A percentile compares a stretch with the other conserved stretches of the same genome.
Evolutionary conservation across 2,888 invertebrate genomes (phyloP).

Genomic region (Heterodera filipjevi): DNA sequence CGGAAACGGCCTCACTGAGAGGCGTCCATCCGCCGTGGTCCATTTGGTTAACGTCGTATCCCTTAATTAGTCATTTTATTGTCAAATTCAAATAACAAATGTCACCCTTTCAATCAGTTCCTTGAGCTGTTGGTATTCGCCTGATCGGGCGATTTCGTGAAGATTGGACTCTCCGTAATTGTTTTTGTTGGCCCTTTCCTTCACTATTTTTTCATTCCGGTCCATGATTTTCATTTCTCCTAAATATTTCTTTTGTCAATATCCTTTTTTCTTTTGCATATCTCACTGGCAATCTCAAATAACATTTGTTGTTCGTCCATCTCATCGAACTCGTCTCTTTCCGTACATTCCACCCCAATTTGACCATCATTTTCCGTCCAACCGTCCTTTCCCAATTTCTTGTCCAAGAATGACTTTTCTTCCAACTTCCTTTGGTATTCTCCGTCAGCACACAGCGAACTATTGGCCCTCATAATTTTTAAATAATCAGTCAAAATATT

Average conservation of each 20-base stretch:
- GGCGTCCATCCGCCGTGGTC: conserved; percentile 55
- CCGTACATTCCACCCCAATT: not conserved
- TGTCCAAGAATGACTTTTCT: conserved; percentile 13
- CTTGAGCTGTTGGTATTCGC: conserved; percentile 37
- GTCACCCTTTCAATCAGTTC: conserved; percentile 41
- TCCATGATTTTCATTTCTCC: conserved; percentile 33
- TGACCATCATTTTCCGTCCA: conserved; percentile 14
- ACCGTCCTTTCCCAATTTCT: not conserved
- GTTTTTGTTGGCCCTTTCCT: conserved; percentile 38
- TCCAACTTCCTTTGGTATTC: conserved; percentile 24
- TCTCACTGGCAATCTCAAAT: conserved; percentile 32
- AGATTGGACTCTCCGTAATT: conserved; percentile 49
- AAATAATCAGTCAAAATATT: conserved; percentile 27
- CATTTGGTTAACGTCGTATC: conserved; percentile 47
- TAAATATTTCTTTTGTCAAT: conserved; percentile 12
- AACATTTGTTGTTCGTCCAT: conserved; percentile 36
- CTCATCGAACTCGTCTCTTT: conserved; percentile 33
- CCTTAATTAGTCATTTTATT: conserved; percentile 34
- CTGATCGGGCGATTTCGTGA: conserved; percentile 45
- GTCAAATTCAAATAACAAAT: not conserved
- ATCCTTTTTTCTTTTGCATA: not conserved
- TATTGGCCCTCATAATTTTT: conserved; percentile 19
- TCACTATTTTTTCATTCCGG: conserved; percentile 33
- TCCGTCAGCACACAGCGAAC: not conserved
- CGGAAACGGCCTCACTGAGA: conserved; percentile 48